A percentile compares a stretch with the other conserved stretches of the same genome.
These are phyloP conservation scores for Cebidichthys violaceus DNA, from an alignment of 2,113 vertebrate genomes.

Conservation along the genomic window DNA sequence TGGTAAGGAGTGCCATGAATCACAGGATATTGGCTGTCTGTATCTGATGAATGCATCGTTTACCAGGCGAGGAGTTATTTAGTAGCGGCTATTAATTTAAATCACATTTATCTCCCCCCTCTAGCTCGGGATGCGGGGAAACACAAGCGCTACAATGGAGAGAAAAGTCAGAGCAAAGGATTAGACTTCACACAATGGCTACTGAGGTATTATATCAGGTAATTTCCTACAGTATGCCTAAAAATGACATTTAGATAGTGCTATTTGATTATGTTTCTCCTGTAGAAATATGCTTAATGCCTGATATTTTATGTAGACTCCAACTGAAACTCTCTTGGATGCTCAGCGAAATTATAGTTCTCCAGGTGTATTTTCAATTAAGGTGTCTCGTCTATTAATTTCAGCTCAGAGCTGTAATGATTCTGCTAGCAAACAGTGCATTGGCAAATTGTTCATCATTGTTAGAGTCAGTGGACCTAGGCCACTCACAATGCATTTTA, in stretches of 20 bases:
- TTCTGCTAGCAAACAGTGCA: constrained; percentile 80
- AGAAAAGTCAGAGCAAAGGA: constrained; percentile 43
- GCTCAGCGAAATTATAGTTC: not conserved
- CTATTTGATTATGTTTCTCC: constrained; percentile 13
- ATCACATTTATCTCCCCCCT: constrained; percentile 95
- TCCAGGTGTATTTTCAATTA: not conserved
- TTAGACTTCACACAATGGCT: constrained; percentile 27
- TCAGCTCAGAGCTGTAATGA: constrained; percentile 80
- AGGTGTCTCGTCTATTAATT: constrained; percentile 67
- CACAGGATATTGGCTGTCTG: constrained; percentile 99
- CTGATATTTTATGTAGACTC: not conserved
- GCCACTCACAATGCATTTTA: constrained; percentile 80
- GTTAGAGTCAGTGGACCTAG: constrained; percentile 76
- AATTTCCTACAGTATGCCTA: constrained; percentile 23
- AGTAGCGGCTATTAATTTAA: constrained; percentile 99
- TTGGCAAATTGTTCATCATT: constrained; percentile 84
- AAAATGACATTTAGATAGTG: constrained; percentile 21
- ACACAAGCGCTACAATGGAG: constrained; percentile 47
- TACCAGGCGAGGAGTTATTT: constrained; percentile 99
- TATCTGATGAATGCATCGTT: constrained; percentile 99
- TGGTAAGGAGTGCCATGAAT: constrained; percentile 97
- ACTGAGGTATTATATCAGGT: constrained; percentile 1
- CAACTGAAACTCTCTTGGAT: not conserved
- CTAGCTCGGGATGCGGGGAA: constrained; percentile 41
- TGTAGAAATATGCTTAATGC: not conserved